Conservation (phyloP, 2,888 invertebrate genomes). For the Ganaspis brasiliensis region DNA sequence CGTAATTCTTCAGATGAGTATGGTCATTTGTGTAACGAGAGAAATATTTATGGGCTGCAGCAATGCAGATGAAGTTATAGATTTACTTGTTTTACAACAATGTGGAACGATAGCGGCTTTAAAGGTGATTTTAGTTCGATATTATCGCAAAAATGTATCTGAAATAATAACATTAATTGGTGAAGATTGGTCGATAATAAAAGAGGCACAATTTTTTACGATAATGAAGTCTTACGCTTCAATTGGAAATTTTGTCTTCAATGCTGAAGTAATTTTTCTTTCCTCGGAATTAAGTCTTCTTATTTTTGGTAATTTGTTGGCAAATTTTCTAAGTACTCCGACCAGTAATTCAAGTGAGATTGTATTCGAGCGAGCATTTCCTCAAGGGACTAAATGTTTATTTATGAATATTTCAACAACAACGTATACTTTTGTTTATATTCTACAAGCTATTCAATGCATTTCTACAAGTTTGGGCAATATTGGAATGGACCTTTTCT, state of each 20-base stretch:
- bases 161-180: neutral
- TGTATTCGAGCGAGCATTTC: neutral
- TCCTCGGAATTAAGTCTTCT: neutral
- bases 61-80: neutral
- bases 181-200: neutral
- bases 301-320: neutral
- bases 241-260: neutral
- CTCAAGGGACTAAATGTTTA: neutral
- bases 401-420: neutral
- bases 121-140: neutral
- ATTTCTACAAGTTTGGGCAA: constrained; percentile 50
- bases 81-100: neutral
- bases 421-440: constrained; percentile 14
- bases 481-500: constrained; percentile 70
- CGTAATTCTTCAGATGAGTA: neutral
- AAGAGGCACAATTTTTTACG: neutral
- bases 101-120: neutral
- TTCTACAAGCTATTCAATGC: neutral
- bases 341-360: neutral
- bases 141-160: constrained; percentile 9
- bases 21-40: neutral
- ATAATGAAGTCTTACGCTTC: constrained; percentile 6
- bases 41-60: neutral
- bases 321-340: neutral
- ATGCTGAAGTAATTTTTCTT: neutral